A percentile compares a stretch with the other conserved stretches of the same genome.
Conservation (phyloP, 2,113 vertebrate species). For the Paradoxurus hermaphroditus region DNA sequence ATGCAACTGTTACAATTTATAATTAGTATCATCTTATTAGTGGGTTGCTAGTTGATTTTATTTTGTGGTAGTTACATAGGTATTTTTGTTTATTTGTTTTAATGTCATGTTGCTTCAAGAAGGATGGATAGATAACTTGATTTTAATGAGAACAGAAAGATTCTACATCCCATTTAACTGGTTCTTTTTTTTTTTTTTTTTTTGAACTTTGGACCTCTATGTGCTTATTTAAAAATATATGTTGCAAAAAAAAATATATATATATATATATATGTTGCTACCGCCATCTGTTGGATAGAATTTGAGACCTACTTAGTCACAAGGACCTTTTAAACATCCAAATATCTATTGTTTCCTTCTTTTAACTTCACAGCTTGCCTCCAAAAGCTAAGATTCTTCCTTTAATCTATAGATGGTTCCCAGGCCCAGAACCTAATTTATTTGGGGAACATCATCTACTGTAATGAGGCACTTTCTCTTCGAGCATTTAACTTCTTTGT, state of each 20-base stretch:
- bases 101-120: neutral
- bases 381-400: neutral
- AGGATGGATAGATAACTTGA: neutral
- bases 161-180: neutral
- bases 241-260: no score
- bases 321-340: neutral
- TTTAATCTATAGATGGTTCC: neutral
- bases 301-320: neutral
- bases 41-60: neutral
- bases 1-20: neutral
- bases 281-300: conserved; percentile 54
- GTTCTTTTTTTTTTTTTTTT: neutral
- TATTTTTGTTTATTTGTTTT: neutral
- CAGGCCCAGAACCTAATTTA: neutral
- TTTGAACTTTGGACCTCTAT: neutral
- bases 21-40: neutral
- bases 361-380: neutral
- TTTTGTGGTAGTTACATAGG: neutral
- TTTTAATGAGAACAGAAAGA: neutral
- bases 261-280: neutral
- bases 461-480: neutral
- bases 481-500: neutral
- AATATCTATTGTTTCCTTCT: neutral
- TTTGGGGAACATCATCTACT: neutral
- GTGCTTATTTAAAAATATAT: conserved; percentile 14